Conservation (phyloP, 2,888 invertebrate genomes). For the Neoaliturus tenellus region DNA sequence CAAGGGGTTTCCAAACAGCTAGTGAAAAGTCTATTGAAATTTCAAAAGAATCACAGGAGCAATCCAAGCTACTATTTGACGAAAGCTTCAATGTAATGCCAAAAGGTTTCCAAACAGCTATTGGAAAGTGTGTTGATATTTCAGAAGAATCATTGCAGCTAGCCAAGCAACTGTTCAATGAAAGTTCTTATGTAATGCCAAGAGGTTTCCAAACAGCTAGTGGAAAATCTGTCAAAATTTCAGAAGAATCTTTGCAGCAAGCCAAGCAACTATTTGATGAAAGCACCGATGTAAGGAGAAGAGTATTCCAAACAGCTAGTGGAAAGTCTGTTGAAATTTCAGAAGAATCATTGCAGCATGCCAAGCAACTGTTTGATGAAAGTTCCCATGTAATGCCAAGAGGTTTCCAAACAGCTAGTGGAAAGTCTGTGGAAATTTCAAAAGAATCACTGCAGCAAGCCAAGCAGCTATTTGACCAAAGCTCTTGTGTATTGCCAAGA, state of each 20-base stretch:
- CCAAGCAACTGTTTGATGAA: constrained; percentile 46
- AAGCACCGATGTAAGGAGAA: neutral
- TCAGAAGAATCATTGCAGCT: constrained; percentile 19
- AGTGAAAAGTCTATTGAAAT: constrained; percentile 50
- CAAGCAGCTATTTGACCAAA: constrained; percentile 49
- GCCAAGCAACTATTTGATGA: constrained; percentile 27
- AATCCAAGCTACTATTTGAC: constrained; percentile 51
- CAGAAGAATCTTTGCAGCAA: constrained; percentile 43
- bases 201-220: constrained; percentile 18
- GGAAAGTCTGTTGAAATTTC: constrained; percentile 54
- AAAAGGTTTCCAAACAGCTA: constrained; percentile 61
- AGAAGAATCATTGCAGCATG: constrained; percentile 52
- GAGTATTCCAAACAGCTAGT: constrained; percentile 53
- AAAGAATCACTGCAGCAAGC: constrained; percentile 48
- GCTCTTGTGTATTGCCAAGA: too few species aligned
- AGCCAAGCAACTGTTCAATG: neutral
- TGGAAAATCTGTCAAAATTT: constrained; percentile 32
- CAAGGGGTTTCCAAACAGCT: constrained; percentile 53
- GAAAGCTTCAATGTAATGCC: neutral
- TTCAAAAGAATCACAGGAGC: constrained; percentile 46
- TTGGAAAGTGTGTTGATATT: constrained; percentile 64
- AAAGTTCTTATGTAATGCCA: neutral
- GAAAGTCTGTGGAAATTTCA: constrained; percentile 31
- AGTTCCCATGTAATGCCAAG: neutral
- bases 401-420: constrained; percentile 33